Conservation (phyloP, 92 coral and sea anemone species). For the Parazoanthus swiftii region DNA sequence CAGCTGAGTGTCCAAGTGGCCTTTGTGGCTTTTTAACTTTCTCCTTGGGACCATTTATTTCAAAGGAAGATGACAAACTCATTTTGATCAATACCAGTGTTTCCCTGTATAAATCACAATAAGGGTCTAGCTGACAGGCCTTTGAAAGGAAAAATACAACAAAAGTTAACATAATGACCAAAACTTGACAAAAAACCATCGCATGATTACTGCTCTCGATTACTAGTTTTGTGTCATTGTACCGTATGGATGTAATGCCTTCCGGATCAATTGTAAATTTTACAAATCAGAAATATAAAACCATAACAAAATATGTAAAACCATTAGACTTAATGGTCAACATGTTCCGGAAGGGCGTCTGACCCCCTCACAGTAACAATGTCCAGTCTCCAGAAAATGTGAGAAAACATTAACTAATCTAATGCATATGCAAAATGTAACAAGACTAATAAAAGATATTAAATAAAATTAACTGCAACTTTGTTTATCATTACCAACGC, state of each 20-base stretch:
- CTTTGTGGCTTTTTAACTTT: not conserved
- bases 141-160: conserved; percentile 22
- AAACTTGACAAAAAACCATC: no score
- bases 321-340: no score
- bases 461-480: not conserved
- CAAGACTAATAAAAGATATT: not conserved
- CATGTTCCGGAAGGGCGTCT: no score
- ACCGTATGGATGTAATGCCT: no score
- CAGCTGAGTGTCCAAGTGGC: not conserved
- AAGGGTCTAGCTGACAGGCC: conserved; percentile 47
- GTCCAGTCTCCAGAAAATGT: no score
- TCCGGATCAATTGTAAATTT: no score
- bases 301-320: no score
- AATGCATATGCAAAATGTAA: not conserved
- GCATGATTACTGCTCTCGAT: no score
- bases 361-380: no score
- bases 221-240: no score
- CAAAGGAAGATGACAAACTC: not conserved
- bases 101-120: conserved; percentile 51
- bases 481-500: not conserved
- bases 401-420: no score
- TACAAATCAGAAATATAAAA: no score
- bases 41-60: not conserved
- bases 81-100: conserved; percentile 28
- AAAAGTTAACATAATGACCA: not conserved